Base-by-base conservation (phyloP, 2,888 invertebrate species). In the Lamellibrachia columna region DNA sequence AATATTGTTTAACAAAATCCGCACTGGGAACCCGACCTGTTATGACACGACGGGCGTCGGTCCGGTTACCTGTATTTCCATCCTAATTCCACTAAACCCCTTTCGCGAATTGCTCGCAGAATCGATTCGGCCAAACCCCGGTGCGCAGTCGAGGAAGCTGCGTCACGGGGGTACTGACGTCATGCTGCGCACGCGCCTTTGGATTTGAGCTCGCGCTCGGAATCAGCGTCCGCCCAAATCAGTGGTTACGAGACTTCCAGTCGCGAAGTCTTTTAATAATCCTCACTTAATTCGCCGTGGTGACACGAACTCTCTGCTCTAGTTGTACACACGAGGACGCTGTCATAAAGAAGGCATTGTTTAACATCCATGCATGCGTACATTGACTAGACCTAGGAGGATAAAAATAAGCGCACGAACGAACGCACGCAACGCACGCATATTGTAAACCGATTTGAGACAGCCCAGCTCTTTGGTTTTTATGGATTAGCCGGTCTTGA, bases 11-110 rank as follows among this genome's bases (percentile, higher is more conserved):
- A 6, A 75, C 22, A 22, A 75, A 22, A 75, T 75, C 75, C 75
- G 22, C 75, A 3, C 22, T 75, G 15, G 75, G 15, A 75, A 75
- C 75, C 22, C n/a, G 75, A 75, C 22, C 75, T 75, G 75, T 22
- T 22, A 22, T n/a, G n/a, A 4, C 75, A 6, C 75, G 75, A 15
- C 75, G 6, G 75, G 75, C 22, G 75, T n/a, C 75, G n/a, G n/a
- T 75, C 75, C 75, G 75, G 75, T 75, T 75, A 75, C 6, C 22
- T 75, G 15, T 15, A 75, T 75, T 75, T 75, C 75, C 75, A 22
- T 75, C 75, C n/a, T 75, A 75, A 75, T 22, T 75, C 75, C 75
- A 75, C 75, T 75, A 75, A 75, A 75, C 75, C 75, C 75, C 75
- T 75, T 75, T 75, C 75, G 75, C 75, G 22, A 75, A 75, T 75